These are phyloP conservation scores for Tenthredo scrophulariae DNA, from an alignment of 2,888 invertebrate genomes.

Conservation along the genomic window DNA sequence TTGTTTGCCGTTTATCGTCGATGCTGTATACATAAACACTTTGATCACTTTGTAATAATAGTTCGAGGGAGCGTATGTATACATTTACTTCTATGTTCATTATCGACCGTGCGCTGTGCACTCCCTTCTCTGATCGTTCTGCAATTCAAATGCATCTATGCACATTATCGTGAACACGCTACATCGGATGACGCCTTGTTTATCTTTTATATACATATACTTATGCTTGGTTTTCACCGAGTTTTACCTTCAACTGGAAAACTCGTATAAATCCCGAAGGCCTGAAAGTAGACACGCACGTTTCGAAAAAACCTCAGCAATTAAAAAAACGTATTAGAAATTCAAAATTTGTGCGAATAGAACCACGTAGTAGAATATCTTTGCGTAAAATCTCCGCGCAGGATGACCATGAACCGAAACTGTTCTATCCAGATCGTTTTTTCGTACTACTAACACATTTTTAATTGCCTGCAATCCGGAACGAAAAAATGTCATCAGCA, in stretches of 20 bases:
- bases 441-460: too few relatives aligned
- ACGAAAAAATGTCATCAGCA: too few relatives aligned
- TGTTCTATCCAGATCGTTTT: too few relatives aligned
- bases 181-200: slow-evolving; percentile 14
- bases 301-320: too few relatives aligned
- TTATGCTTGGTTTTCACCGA: background rate
- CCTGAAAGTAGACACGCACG: too few relatives aligned
- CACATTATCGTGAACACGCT: slow-evolving; percentile 5
- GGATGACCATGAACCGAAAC: too few relatives aligned
- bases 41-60: background rate
- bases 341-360: too few relatives aligned
- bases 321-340: too few relatives aligned
- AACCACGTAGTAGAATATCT: too few relatives aligned
- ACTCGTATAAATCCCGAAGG: background rate
- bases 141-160: slow-evolving; percentile 26
- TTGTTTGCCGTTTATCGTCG: background rate
- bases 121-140: slow-evolving; percentile 10
- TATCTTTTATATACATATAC: background rate
- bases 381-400: too few relatives aligned
- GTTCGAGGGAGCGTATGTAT: background rate
- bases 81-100: background rate
- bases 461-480: too few relatives aligned
- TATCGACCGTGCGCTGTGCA: slow-evolving; percentile 9
- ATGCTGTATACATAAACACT: background rate
- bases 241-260: background rate